phyloP scores from a whole-genome alignment of 1,140 invertebrate genomes.

The Drosophila busckii region DNA sequence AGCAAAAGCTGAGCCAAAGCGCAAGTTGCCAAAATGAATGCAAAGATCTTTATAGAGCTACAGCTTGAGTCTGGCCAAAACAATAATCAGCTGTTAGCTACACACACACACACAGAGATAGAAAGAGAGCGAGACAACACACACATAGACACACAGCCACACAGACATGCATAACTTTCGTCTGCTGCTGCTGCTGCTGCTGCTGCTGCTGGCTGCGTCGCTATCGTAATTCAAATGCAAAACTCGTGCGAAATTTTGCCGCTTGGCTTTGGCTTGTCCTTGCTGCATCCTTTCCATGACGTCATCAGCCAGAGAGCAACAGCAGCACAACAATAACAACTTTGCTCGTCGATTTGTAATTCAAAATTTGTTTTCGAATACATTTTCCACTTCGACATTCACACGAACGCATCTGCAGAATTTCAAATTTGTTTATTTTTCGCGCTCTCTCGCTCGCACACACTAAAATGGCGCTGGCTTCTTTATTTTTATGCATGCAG shows the following conservation, averaged over 20 bases:
- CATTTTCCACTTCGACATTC: slow-evolving; percentile 63
- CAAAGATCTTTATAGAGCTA: too few species aligned
- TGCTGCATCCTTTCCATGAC: slow-evolving; percentile 63
- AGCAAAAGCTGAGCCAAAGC: background rate
- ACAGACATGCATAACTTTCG: slow-evolving; percentile 6
- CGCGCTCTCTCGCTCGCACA: slow-evolving; percentile 7
- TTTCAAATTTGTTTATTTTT: slow-evolving; percentile 58
- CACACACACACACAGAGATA: slow-evolving; percentile 12
- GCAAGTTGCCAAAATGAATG: slow-evolving; percentile 8
- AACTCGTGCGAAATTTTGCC: slow-evolving; percentile 73
- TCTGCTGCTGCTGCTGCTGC: slow-evolving; percentile 41
- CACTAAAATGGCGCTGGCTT: slow-evolving; percentile 5
- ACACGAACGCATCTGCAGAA: slow-evolving; percentile 49
- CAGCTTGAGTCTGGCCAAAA: slow-evolving; percentile 48
- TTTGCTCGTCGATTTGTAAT: slow-evolving; percentile 66
- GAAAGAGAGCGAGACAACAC: too few species aligned
- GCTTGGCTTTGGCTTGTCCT: slow-evolving; percentile 35
- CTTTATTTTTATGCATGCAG: slow-evolving; percentile 61
- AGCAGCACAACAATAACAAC: slow-evolving; percentile 1
- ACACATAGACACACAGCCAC: slow-evolving; percentile 8
- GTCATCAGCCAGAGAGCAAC: slow-evolving; percentile 17
- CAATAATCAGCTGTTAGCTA: slow-evolving; percentile 66
- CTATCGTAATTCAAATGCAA: slow-evolving; percentile 74
- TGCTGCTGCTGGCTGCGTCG: too few species aligned
- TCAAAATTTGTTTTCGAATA: slow-evolving; percentile 77